A percentile compares a stretch with the other conserved stretches of the same genome.
phyloP scores from a whole-genome alignment of 2,113 vertebrate species.

The Nothoprocta pentlandii region DNA sequence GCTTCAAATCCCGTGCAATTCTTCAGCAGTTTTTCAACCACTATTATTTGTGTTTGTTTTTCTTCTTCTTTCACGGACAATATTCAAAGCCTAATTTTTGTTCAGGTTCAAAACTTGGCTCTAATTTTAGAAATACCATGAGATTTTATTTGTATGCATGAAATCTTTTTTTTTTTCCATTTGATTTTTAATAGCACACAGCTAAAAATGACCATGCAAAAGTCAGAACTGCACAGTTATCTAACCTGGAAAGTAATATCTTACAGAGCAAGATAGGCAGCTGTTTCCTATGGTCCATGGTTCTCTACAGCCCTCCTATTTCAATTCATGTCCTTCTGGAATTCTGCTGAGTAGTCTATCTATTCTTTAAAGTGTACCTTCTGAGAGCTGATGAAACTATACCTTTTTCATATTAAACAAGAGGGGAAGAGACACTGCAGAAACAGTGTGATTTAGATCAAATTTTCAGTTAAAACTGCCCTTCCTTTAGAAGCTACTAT shows the following conservation, averaged over 20 bases:
- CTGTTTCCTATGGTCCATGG: background rate
- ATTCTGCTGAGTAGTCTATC: background rate
- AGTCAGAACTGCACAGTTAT: background rate
- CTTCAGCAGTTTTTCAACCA: background rate
- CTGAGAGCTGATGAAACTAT: background rate
- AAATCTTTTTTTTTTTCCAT: background rate
- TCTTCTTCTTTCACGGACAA: background rate
- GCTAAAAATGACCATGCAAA: background rate
- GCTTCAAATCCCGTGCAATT: background rate
- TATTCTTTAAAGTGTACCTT: background rate
- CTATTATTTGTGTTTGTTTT: no score
- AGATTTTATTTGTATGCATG: background rate
- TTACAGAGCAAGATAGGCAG: background rate
- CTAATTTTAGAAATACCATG: background rate
- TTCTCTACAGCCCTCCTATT: background rate
- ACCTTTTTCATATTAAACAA: background rate
- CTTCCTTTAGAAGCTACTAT: background rate
- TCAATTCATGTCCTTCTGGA: background rate
- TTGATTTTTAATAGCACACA: background rate
- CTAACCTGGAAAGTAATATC: background rate
- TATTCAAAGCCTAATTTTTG: rapidly evolving
- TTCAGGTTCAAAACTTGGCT: background rate
- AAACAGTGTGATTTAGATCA: background rate
- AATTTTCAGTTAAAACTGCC: background rate
- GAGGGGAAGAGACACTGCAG: background rate